Evolutionary conservation across 2,113 vertebrate species (phyloP).

Genomic region (Poicephalus meyeri): DNA sequence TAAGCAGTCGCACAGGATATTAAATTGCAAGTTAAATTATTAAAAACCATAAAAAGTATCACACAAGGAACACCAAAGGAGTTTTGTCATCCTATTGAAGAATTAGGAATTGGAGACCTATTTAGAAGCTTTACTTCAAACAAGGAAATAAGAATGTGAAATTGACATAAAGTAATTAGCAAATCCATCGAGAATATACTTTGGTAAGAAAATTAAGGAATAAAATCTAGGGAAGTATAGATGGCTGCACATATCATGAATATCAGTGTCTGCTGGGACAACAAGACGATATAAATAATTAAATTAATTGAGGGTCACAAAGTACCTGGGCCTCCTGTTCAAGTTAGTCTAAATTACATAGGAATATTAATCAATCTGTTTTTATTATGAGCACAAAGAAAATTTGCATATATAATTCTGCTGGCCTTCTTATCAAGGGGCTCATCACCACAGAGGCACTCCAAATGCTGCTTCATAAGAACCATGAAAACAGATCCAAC

Average conservation of each 20-base stretch:
- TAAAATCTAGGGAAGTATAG: neutral
- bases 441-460: neutral
- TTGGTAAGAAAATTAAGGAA: neutral
- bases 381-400: neutral
- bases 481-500: neutral
- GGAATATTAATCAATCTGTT: neutral
- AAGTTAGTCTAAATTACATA: neutral
- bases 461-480: conserved; percentile 1
- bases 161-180: neutral
- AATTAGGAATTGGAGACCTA: neutral
- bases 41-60: neutral
- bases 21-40: neutral
- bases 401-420: neutral
- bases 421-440: neutral
- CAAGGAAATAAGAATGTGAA: neutral
- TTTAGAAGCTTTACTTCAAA: neutral
- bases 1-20: neutral
- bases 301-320: neutral
- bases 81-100: neutral
- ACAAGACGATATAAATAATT: conserved; percentile 9
- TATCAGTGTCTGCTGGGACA: neutral
- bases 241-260: neutral
- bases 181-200: neutral
- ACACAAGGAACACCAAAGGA: neutral
- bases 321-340: neutral